phyloP scores from a whole-genome alignment of 64 coral and sea anemone species.

The Anthopleura sola region DNA sequence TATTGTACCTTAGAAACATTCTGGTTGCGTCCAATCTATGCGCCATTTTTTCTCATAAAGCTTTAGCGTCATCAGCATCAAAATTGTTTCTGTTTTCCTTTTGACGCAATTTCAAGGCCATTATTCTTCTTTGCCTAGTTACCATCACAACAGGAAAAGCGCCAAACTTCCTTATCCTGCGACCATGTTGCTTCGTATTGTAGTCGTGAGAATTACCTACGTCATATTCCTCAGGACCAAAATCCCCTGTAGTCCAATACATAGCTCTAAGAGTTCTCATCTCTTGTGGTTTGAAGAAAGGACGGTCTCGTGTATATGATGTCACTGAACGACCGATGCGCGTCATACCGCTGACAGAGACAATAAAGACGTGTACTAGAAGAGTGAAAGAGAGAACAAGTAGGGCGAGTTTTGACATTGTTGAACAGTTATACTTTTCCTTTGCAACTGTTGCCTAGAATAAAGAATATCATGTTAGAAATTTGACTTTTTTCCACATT shows the following conservation, averaged over 20 bases:
- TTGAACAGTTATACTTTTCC: background rate
- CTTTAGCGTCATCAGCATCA: background rate
- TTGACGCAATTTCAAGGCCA: background rate
- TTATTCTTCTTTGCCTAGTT: background rate
- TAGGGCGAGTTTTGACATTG: background rate
- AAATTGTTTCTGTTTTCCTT: background rate
- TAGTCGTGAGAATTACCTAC: background rate
- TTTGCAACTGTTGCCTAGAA: background rate
- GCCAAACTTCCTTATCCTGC: background rate
- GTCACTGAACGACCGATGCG: background rate
- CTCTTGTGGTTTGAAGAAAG: background rate
- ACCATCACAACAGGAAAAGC: background rate
- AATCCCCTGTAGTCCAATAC: background rate
- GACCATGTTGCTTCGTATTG: background rate
- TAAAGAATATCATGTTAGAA: background rate
- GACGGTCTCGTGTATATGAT: conserved; percentile 1
- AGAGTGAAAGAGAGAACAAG: background rate
- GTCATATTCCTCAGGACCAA: background rate
- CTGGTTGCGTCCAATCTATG: background rate
- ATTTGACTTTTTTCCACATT: background rate
- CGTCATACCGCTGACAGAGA: background rate
- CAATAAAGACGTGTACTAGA: too few species aligned
- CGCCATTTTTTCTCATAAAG: background rate
- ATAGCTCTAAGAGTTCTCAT: background rate
- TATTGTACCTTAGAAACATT: background rate